These are phyloP conservation scores for Anastatus disparis DNA, from an alignment of 1,140 invertebrate species.

Conservation along the genomic window DNA sequence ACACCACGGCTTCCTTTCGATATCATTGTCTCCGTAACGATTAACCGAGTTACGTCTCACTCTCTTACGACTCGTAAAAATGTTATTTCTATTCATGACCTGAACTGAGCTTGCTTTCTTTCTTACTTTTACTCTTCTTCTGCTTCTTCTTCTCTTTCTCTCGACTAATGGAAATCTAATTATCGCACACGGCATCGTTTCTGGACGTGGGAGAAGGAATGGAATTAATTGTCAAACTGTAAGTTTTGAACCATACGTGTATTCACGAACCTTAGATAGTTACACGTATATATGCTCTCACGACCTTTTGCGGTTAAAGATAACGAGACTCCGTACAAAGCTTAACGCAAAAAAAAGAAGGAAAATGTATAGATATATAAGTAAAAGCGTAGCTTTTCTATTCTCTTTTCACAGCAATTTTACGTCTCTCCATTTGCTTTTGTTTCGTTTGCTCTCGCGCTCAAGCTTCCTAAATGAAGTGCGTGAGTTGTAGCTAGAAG, in stretches of 20 bases:
- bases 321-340: constrained; percentile 6
- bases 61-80: constrained; percentile 37
- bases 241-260: constrained; percentile 30
- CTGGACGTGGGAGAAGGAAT: neutral
- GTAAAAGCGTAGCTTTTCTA: neutral
- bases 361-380: neutral
- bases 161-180: constrained; percentile 49
- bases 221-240: constrained; percentile 23
- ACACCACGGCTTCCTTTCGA: too few species aligned
- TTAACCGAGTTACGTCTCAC: constrained; percentile 33
- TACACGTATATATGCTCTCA: neutral
- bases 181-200: constrained; percentile 23
- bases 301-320: constrained; percentile 13
- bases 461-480: neutral
- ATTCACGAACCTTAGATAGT: too few species aligned
- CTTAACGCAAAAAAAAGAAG: neutral
- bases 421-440: neutral
- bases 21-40: too few species aligned
- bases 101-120: neutral
- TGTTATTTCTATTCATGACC: constrained; percentile 52
- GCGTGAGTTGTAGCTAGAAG: constrained; percentile 5
- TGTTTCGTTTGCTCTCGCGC: neutral
- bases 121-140: too few species aligned
- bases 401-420: constrained; percentile 1
- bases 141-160: neutral